These are phyloP conservation scores for Talpa occidentalis DNA, from an alignment of 2,113 vertebrate species.

Conservation along the genomic window DNA sequence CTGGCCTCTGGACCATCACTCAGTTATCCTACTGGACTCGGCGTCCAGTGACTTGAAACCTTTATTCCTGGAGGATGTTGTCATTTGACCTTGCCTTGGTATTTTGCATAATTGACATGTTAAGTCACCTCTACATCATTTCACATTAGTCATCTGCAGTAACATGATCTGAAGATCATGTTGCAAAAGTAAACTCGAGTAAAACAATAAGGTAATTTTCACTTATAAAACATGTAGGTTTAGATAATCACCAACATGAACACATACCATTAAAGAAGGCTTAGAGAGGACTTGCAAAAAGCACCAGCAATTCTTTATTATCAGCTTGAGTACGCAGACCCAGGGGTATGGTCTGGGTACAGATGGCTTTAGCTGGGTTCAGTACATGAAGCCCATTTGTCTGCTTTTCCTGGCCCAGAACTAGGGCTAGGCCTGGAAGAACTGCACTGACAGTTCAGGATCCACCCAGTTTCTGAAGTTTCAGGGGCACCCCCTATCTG, in stretches of 20 bases:
- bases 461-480: not conserved
- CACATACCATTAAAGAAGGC: not conserved
- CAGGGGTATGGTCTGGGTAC: not conserved
- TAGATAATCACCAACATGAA: not conserved
- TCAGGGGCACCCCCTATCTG: not conserved
- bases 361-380: not conserved
- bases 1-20: not conserved
- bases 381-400: not conserved
- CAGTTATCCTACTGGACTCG: not conserved
- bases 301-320: not conserved
- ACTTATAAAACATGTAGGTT: not conserved
- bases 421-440: not conserved
- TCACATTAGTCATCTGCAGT: not conserved
- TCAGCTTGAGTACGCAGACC: fast-evolving
- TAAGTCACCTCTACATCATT: not conserved
- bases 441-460: not conserved
- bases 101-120: not conserved
- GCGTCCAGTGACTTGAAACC: not conserved
- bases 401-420: not conserved
- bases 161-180: not conserved
- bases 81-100: not conserved
- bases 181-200: not conserved
- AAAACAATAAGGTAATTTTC: not conserved
- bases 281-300: not conserved
- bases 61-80: not conserved